Conservation (phyloP, 2,888 invertebrate species). For the Agrochola litura region DNA sequence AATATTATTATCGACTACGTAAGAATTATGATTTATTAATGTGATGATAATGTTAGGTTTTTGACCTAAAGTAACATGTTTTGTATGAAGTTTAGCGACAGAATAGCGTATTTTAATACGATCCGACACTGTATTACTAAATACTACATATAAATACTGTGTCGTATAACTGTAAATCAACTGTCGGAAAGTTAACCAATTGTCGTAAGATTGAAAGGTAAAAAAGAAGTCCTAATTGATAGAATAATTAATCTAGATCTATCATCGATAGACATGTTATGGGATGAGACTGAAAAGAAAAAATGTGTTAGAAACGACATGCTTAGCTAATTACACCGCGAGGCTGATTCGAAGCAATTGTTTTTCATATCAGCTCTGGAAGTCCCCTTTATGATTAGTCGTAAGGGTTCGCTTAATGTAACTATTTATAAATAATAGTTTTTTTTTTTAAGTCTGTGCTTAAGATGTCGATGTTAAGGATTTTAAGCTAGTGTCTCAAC, state of each 20-base stretch:
- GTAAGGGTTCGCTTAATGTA: slow-evolving; percentile 69
- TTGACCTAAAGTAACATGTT: slow-evolving; percentile 60
- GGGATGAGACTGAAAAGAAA: slow-evolving; percentile 75
- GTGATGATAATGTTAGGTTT: slow-evolving; percentile 59
- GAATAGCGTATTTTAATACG: slow-evolving; percentile 36
- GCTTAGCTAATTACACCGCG: slow-evolving; percentile 73
- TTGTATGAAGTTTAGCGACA: slow-evolving; percentile 60
- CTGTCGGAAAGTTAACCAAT: slow-evolving; percentile 36
- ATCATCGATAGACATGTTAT: slow-evolving; percentile 65
- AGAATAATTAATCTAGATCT: slow-evolving; percentile 52
- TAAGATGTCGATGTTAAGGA: slow-evolving; percentile 80
- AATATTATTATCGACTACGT: slow-evolving; percentile 56
- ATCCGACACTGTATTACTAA: slow-evolving; percentile 32
- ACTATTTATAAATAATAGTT: slow-evolving; percentile 76
- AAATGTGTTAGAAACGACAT: slow-evolving; percentile 68
- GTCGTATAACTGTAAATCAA: slow-evolving; percentile 46
- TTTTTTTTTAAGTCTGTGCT: slow-evolving; percentile 84
- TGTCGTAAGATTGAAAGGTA: slow-evolving; percentile 50
- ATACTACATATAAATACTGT: slow-evolving; percentile 34
- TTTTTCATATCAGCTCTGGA: slow-evolving; percentile 74
- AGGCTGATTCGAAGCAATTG: slow-evolving; percentile 72
- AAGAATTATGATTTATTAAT: slow-evolving; percentile 54
- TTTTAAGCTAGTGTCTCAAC: slow-evolving; percentile 75
- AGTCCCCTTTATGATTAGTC: slow-evolving; percentile 64
- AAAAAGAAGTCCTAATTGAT: slow-evolving; percentile 56